These are phyloP conservation scores for Drosophila lacertosa DNA, from an alignment of 1,140 invertebrate species.

Conservation along the genomic window DNA sequence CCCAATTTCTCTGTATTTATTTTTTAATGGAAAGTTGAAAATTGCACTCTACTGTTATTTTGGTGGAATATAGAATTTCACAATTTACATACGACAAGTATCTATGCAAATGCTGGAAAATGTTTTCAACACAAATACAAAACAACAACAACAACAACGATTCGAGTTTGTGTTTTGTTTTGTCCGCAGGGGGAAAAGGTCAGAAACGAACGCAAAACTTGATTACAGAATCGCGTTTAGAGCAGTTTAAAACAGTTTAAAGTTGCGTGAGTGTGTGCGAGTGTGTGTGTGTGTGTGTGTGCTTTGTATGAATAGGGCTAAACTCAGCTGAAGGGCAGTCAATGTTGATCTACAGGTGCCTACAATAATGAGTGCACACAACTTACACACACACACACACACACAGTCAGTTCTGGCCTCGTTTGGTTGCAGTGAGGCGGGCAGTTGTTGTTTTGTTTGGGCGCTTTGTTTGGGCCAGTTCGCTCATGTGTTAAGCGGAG, in stretches of 20 bases:
- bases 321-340: slow-evolving; percentile 63
- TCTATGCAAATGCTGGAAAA: slow-evolving; percentile 29
- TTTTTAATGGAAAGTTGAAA: slow-evolving; percentile 15
- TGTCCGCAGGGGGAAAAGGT: not conserved
- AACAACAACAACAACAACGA: slow-evolving; percentile 11
- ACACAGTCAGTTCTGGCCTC: slow-evolving; percentile 19
- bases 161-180: slow-evolving; percentile 21
- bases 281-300: slow-evolving; percentile 21
- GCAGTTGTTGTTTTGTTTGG: slow-evolving; percentile 40
- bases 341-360: slow-evolving; percentile 71
- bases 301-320: slow-evolving; percentile 58
- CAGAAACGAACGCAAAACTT: slow-evolving; percentile 7
- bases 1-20: slow-evolving; percentile 10
- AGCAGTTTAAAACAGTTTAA: slow-evolving; percentile 14
- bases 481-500: slow-evolving; percentile 46
- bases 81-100: slow-evolving; percentile 34
- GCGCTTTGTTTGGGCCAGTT: slow-evolving; percentile 23
- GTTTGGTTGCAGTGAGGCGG: slow-evolving; percentile 39
- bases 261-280: slow-evolving; percentile 12
- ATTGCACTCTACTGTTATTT: not conserved
- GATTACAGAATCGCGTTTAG: slow-evolving; percentile 21
- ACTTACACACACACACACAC: slow-evolving; percentile 7
- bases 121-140: slow-evolving; percentile 8
- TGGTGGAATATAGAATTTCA: slow-evolving; percentile 3
- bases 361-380: slow-evolving; percentile 44